These are phyloP conservation scores for Mormyrus iriodes DNA, from an alignment of 2,113 vertebrate genomes.

Conservation along the genomic window DNA sequence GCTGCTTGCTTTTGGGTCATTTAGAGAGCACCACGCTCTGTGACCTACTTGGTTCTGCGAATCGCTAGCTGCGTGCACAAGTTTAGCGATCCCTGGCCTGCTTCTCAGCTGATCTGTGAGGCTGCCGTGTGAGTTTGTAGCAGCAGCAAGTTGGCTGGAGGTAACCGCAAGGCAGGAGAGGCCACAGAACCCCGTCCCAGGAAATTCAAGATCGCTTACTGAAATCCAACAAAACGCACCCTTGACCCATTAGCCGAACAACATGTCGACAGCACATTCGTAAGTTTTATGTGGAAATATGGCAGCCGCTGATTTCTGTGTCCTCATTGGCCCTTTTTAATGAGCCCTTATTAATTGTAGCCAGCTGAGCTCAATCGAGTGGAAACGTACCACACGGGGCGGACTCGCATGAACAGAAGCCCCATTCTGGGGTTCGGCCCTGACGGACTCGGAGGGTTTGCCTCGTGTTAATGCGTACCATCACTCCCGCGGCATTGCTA, in stretches of 20 bases:
- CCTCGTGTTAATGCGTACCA: background rate
- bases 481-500: background rate
- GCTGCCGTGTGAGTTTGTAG: background rate
- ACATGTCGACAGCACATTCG: background rate
- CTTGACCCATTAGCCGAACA: background rate
- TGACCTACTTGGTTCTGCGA: background rate
- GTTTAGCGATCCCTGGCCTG: background rate
- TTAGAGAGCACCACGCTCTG: background rate
- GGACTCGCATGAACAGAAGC: background rate
- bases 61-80: background rate
- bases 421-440: background rate
- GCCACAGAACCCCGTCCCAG: background rate
- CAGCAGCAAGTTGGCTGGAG: background rate
- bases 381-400: background rate
- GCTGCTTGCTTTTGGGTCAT: background rate
- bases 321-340: background rate
- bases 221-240: background rate
- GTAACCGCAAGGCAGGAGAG: background rate
- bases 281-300: background rate
- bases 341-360: background rate
- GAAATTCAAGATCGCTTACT: background rate
- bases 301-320: background rate
- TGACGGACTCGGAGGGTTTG: background rate
- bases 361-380: slow-evolving; percentile 1
- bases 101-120: background rate